These are phyloP conservation scores for Neolamprologus cancellatus DNA, from an alignment of 2,113 vertebrate species.

Conservation along the genomic window DNA sequence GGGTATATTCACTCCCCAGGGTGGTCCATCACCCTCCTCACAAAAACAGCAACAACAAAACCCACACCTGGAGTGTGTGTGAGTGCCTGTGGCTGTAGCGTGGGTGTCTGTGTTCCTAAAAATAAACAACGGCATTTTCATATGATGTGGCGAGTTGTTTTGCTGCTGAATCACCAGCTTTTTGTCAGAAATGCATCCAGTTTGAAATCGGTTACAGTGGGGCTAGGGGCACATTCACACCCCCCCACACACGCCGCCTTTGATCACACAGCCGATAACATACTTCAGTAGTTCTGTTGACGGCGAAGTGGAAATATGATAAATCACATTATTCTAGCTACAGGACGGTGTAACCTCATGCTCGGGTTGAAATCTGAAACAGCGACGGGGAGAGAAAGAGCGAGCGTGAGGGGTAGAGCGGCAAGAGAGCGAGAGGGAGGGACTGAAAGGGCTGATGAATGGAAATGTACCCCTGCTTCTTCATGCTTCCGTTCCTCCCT, in stretches of 20 bases:
- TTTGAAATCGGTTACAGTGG: constrained; percentile 47
- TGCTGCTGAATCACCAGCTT: constrained; percentile 50
- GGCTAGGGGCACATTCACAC: constrained; percentile 59
- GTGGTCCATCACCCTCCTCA: constrained; percentile 40
- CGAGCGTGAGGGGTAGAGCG: constrained; percentile 4
- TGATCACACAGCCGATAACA: constrained; percentile 51
- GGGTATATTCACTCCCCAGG: constrained; percentile 43
- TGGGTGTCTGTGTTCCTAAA: neutral
- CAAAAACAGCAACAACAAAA: neutral
- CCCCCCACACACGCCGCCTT: constrained; percentile 31
- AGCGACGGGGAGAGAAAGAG: constrained; percentile 1
- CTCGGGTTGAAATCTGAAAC: constrained; percentile 45
- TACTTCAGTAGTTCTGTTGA: constrained; percentile 52
- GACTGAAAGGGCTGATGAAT: constrained; percentile 35
- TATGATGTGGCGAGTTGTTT: constrained; percentile 58
- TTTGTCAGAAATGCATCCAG: constrained; percentile 42
- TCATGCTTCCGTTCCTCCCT: constrained; percentile 47
- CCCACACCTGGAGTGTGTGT: neutral
- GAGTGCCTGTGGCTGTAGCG: neutral
- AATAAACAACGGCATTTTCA: constrained; percentile 15
- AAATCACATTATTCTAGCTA: constrained; percentile 53
- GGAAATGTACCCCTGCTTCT: constrained; percentile 43
- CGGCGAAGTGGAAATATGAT: constrained; percentile 44
- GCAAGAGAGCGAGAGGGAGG: constrained; percentile 15
- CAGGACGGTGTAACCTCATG: constrained; percentile 23